Evolutionary conservation across 2,888 invertebrate genomes (phyloP), one percentile per base, ranked within the genome.

Genomic region (Calameuta filiformis): DNA sequence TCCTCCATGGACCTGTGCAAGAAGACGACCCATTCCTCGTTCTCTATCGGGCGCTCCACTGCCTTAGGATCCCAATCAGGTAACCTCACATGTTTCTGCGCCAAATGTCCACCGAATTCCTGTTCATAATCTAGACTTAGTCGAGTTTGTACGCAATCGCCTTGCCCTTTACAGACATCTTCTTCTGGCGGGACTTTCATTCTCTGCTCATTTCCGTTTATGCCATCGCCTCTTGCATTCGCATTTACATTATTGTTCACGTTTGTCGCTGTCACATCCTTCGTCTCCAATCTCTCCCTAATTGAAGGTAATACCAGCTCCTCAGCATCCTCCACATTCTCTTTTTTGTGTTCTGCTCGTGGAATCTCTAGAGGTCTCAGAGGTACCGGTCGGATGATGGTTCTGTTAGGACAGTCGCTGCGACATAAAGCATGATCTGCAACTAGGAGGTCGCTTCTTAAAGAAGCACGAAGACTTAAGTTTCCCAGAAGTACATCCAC

Each of bases 21-120:
- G 90, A 97, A 97, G 1, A 95, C 97, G 81, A 96, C 93, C 97
- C 97, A 97, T 91, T 97, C 97, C 82, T 97, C 97, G 83, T 96
- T 94, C 90, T 97, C 97, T 80, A 97, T 95, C 4, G 96, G 95
- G 35, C 91, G 90, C 35, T 92, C 91, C 0, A 88, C 80, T 11
- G 87, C 85, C n/a, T 82, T 82, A 0, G 89, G 87, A 71, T 87
- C 86, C 89, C 89, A 90, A 76, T 89, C 89, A 0, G 87, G 82
- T 33, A 90, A 79, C 78, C 88, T 81, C 9, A 78, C 75, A 4
- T 81, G 81, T 15, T 85, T 85, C 12, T 82, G 79, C 4, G 68
- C 37, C 9, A 79, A n/a, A 75, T 83, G 79, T 34, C 81, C 81
- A 33, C 83, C 83, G 37, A 86, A 86, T 79, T 88, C 86, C 23